Evolutionary conservation across 1,140 invertebrate species (phyloP).

Genomic region (Macrobrachium nipponense): DNA sequence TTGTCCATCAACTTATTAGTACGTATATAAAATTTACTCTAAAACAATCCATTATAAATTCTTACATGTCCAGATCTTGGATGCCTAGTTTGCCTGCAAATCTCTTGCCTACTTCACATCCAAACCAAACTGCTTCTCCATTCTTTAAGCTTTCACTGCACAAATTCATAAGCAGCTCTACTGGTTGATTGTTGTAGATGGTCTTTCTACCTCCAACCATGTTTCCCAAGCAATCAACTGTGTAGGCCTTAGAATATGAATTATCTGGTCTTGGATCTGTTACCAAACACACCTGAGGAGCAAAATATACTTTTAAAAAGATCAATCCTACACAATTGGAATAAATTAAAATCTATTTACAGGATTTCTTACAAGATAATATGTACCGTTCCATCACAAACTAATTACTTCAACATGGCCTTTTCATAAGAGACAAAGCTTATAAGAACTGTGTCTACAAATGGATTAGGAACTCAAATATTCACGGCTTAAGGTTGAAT

Average conservation of each 20-base stretch:
- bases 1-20: not conserved
- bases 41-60: conserved; percentile 23
- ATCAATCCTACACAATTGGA: not conserved
- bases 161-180: conserved; percentile 80
- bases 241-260: conserved; percentile 82
- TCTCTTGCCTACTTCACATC: conserved; percentile 88
- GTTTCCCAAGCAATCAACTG: conserved; percentile 89
- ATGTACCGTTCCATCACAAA: no score
- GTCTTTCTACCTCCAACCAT: conserved; percentile 81
- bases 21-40: no score
- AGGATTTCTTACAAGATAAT: no score
- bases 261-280: conserved; percentile 85
- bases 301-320: conserved; percentile 40
- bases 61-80: conserved; percentile 82
- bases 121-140: conserved; percentile 91
- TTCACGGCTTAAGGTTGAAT: no score
- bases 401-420: no score
- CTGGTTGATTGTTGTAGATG: conserved; percentile 89
- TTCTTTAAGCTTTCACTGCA: conserved; percentile 81
- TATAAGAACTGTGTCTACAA: no score
- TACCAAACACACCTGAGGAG: conserved; percentile 81
- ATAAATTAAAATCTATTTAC: no score
- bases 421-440: no score
- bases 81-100: conserved; percentile 85
- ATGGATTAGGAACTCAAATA: no score